phyloP scores from a whole-genome alignment of 2,113 vertebrate species.

The Dromaius novaehollandiae region DNA sequence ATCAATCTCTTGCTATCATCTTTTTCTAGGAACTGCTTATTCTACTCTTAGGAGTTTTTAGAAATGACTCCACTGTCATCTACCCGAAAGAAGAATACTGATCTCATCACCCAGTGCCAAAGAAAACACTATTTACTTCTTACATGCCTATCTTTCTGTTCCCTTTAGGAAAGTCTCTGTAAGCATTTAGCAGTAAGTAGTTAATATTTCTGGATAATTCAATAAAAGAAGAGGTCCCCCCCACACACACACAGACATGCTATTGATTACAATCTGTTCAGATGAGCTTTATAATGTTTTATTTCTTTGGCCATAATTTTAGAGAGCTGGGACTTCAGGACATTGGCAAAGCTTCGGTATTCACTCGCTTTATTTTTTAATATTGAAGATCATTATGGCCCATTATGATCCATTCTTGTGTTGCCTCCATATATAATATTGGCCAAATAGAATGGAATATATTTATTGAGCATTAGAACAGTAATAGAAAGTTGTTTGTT shows the following conservation, averaged over 20 bases:
- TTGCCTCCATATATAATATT: not conserved
- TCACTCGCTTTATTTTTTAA: slow-evolving; percentile 26
- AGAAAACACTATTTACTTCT: not conserved
- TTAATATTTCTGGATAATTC: not conserved
- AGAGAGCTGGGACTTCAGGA: not conserved
- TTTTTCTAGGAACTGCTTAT: not conserved
- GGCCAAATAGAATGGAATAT: not conserved
- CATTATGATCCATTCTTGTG: not conserved
- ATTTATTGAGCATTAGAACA: not conserved
- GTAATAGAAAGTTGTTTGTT: not conserved
- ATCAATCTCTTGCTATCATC: not conserved
- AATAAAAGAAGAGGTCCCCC: not conserved
- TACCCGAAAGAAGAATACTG: not conserved
- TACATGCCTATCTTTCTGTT: not conserved
- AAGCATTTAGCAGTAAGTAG: not conserved
- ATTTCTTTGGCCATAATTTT: slow-evolving; percentile 9
- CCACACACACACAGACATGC: not conserved
- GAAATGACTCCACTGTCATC: not conserved
- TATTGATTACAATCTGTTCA: slow-evolving; percentile 3
- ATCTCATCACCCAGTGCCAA: not conserved
- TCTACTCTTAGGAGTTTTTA: not conserved
- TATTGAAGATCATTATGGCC: not conserved
- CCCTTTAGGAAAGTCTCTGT: not conserved
- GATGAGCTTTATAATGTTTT: not conserved
- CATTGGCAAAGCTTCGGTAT: not conserved